Evolutionary conservation across 2,888 invertebrate species (phyloP).

Genomic region (Podotricha telesiphe): DNA sequence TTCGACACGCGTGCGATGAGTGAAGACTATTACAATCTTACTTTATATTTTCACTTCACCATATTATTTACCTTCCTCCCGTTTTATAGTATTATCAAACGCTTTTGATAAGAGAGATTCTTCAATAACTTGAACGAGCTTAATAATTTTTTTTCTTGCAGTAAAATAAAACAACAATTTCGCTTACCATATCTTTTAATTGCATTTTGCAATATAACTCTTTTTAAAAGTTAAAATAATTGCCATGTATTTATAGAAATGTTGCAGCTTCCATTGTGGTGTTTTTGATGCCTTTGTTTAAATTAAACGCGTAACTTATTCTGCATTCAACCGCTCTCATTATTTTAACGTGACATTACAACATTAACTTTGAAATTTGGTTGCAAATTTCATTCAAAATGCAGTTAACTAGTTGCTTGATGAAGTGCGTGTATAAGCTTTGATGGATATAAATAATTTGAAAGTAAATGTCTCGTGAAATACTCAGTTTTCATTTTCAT

Average conservation of each 20-base stretch:
- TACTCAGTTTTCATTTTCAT: constrained; percentile 59
- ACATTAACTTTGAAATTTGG: constrained; percentile 77
- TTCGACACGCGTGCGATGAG: constrained; percentile 65
- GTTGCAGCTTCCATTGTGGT: constrained; percentile 12
- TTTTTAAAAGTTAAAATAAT: constrained; percentile 5
- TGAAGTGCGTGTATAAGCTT: constrained; percentile 62
- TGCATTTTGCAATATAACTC: not conserved
- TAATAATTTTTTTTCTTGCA: not conserved
- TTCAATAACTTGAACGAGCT: not conserved
- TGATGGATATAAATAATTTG: constrained; percentile 78
- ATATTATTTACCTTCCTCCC: constrained; percentile 32
- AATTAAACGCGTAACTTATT: constrained; percentile 43
- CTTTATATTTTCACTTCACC: constrained; percentile 32
- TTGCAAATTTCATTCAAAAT: constrained; percentile 74
- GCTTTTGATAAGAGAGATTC: not conserved
- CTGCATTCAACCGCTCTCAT: constrained; percentile 59
- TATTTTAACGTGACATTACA: constrained; percentile 72
- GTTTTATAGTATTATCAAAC: not conserved
- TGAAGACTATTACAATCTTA: constrained; percentile 56
- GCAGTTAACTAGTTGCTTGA: constrained; percentile 78
- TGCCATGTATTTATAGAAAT: constrained; percentile 4
- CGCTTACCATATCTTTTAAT: not conserved
- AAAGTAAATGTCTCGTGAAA: constrained; percentile 41
- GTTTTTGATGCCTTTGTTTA: constrained; percentile 27
- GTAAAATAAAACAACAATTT: not conserved